Base-by-base conservation (phyloP, 2,113 vertebrate genomes). In the Bubo blakistoni region DNA sequence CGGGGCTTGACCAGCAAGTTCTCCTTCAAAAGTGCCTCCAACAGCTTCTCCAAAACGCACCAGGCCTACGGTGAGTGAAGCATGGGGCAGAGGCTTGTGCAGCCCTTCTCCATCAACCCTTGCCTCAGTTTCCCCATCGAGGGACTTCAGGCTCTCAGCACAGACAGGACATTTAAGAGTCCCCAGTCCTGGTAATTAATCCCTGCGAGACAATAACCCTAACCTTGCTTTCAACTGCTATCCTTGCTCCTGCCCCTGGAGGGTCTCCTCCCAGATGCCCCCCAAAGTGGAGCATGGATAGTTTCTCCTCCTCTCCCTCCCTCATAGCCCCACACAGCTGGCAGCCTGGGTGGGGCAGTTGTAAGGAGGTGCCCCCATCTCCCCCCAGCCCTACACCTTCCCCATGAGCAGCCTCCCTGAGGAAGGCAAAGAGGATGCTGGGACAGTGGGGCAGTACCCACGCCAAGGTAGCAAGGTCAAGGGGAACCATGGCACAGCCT, bases 41-140 rank as follows among this genome's bases (percentile, higher is more conserved):
- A 98, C 93, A 95, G 97, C 44, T 96, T 98, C n/a, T 98, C 98
- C 5, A 98, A 98, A 12, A 97, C 98, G 2, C 97, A 97, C 88
- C 98, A 98, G 84, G 82, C 98, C 63, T 99, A 99, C 0, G 99
- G 99, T 99, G 97, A 98, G 98, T 97, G 66, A 71, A 44, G 38
- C 0, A 0, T 0, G 0, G n/a, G 61, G 22, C 54, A 52, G 24
- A 16, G 34, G 54, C 42, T 59, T n/a, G 15, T 4, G 7, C 42
- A 78, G 46, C 26, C 47, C 49, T 57, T 27, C n/a, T n/a, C 63
- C 58, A 8, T 77, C 3, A 1, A 18, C 54, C 30, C 24, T 5
- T 80, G 67, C 40, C 72, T 86, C 52, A 12, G 69, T 92, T 92
- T 57, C 46, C 81, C 19, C 46, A 13, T 5, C 55, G 13, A 59